A percentile compares a stretch with the other conserved stretches of the same genome.
Conservation (phyloP, 2,113 vertebrate genomes). For the Oryctolagus cuniculus region DNA sequence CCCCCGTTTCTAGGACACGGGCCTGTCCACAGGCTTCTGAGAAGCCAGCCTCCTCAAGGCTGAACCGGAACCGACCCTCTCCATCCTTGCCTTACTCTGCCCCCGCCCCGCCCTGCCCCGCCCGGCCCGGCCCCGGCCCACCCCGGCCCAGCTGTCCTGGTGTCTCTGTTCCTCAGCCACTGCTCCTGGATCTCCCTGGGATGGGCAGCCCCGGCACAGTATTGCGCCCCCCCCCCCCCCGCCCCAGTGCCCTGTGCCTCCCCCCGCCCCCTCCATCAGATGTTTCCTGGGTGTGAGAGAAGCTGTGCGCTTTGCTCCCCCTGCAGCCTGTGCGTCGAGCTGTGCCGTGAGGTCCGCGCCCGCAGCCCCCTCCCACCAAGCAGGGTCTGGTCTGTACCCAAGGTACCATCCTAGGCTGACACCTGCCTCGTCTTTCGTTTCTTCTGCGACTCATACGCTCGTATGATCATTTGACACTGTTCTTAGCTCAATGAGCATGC, state of each 20-base stretch:
- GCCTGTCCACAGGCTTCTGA: conserved; percentile 66
- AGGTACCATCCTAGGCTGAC: conserved; percentile 87
- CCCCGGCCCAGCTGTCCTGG: no score
- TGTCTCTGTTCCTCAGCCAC: conserved; percentile 39
- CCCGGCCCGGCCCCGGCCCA: no score
- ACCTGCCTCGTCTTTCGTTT: conserved; percentile 86
- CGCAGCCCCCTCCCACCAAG: conserved; percentile 36
- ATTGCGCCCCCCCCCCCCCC: conserved; percentile 60
- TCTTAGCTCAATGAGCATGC: conserved; percentile 93
- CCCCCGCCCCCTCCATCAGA: conserved; percentile 60
- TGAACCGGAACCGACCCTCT: conserved; percentile 64
- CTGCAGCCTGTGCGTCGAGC: conserved; percentile 55
- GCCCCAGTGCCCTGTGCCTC: conserved; percentile 22
- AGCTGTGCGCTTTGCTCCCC: conserved; percentile 7
- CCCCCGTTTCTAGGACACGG: conserved; percentile 45
- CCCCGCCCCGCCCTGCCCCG: not conserved
- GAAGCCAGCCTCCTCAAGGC: conserved; percentile 63
- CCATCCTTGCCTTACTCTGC: not conserved
- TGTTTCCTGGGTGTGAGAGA: not conserved
- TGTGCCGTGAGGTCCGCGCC: conserved; percentile 64
- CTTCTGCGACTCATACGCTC: conserved; percentile 90
- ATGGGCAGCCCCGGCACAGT: conserved; percentile 66
- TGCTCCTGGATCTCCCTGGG: conserved; percentile 72
- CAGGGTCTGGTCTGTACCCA: conserved; percentile 81
- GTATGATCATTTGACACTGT: conserved; percentile 92